Conservation (phyloP, 2,797 vertebrate genomes). For the Calcarius lapponicus region DNA sequence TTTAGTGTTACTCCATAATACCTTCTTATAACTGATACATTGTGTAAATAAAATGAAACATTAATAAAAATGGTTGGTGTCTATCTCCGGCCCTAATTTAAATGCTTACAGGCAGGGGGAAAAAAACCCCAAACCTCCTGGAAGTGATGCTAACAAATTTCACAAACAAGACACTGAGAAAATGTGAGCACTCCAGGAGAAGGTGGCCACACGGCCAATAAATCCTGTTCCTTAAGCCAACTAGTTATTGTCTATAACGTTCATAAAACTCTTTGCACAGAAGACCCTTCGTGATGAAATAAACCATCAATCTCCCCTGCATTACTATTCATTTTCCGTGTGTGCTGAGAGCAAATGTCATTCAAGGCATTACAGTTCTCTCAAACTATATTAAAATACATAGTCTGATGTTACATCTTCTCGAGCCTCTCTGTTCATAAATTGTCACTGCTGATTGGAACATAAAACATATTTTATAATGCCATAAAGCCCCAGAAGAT, state of each 20-base stretch:
- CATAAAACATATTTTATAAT: constrained; percentile 74
- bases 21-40: constrained; percentile 27
- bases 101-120: not conserved
- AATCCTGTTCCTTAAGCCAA: constrained; percentile 62
- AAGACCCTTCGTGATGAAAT: constrained; percentile 62
- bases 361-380: constrained; percentile 61
- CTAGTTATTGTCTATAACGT: constrained; percentile 61
- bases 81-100: not conserved
- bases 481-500: constrained; percentile 70
- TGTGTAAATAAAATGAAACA: constrained; percentile 44
- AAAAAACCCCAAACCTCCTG: not conserved
- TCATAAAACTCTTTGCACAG: constrained; percentile 63
- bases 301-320: constrained; percentile 57
- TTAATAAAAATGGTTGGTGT: constrained; percentile 47
- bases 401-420: constrained; percentile 62
- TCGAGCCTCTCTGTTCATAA: constrained; percentile 66
- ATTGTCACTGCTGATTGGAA: constrained; percentile 70
- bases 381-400: constrained; percentile 73
- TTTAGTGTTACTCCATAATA: not conserved
- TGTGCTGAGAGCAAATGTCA: constrained; percentile 68
- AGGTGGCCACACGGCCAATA: constrained; percentile 20
- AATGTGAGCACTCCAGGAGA: not conserved
- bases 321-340: constrained; percentile 72
- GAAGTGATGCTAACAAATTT: constrained; percentile 27
- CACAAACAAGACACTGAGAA: constrained; percentile 15